A percentile compares a stretch with the other conserved stretches of the same genome.
Conservation (phyloP, 2,113 vertebrate species). For the Actenoides lindsayi region DNA sequence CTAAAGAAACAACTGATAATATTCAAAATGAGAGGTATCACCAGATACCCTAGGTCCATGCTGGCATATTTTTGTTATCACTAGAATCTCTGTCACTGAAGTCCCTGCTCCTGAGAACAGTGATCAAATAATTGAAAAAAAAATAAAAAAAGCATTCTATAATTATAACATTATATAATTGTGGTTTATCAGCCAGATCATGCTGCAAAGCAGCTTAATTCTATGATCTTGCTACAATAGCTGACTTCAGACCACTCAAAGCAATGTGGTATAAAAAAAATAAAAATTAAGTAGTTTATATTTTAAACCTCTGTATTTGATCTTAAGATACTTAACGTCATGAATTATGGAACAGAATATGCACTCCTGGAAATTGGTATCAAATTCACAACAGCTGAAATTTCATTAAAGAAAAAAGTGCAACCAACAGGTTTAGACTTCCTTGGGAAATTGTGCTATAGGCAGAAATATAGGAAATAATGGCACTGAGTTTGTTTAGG, state of each 20-base stretch:
- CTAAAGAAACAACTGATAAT: conserved; percentile 4
- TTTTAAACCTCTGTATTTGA: not conserved
- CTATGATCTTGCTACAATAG: not conserved
- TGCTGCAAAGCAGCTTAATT: not conserved
- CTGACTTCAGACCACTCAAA: not conserved
- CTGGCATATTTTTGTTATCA: not conserved
- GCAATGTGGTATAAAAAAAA: not conserved
- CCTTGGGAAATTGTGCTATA: not conserved
- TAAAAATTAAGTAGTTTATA: not conserved
- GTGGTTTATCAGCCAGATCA: not conserved
- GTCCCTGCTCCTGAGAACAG: not conserved
- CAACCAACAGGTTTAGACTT: not conserved
- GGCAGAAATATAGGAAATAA: not conserved
- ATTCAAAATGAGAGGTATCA: not conserved
- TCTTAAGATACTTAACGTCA: not conserved
- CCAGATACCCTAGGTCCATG: not conserved
- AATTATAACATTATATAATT: not conserved
- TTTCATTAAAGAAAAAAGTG: not conserved
- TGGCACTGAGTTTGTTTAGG: not conserved
- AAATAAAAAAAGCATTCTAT: not conserved
- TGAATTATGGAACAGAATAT: not conserved
- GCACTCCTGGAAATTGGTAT: not conserved
- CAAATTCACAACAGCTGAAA: not conserved
- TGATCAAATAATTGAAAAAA: not conserved
- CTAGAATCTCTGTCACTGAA: not conserved